These are phyloP conservation scores for Forpus xanthops DNA, from an alignment of 2,797 vertebrate species.

Conservation along the genomic window DNA sequence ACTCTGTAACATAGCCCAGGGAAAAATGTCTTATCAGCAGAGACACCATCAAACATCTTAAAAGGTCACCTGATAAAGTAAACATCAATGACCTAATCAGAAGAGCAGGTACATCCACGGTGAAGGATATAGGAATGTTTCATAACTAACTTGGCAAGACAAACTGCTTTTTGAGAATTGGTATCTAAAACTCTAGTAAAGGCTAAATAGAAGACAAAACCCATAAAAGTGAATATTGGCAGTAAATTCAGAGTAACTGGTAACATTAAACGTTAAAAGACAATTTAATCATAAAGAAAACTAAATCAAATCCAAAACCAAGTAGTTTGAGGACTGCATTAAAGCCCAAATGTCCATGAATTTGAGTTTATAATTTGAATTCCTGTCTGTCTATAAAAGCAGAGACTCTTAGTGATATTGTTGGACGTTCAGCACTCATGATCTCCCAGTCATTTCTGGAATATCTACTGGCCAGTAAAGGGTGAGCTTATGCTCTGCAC, in stretches of 20 bases:
- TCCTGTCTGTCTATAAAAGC: neutral
- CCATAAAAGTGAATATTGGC: neutral
- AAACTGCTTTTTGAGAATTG: neutral
- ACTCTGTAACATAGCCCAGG: neutral
- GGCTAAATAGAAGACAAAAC: neutral
- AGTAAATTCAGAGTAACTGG: neutral
- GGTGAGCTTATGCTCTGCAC: neutral
- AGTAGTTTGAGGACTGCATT: neutral
- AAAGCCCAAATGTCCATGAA: neutral
- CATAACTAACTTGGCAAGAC: neutral
- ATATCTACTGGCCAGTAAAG: neutral
- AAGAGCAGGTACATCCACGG: neutral
- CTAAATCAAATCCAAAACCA: neutral
- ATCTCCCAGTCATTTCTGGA: neutral
- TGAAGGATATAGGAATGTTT: neutral
- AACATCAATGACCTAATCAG: neutral
- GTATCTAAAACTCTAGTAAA: neutral
- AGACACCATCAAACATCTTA: neutral
- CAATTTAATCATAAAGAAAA: neutral
- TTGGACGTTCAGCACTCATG: neutral
- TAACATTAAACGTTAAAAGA: neutral
- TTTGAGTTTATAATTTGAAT: neutral
- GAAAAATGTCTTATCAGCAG: neutral
- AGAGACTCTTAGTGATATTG: neutral
- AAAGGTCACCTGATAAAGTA: neutral